Conservation (phyloP, 2,888 invertebrate genomes). For the Autographa gamma region DNA sequence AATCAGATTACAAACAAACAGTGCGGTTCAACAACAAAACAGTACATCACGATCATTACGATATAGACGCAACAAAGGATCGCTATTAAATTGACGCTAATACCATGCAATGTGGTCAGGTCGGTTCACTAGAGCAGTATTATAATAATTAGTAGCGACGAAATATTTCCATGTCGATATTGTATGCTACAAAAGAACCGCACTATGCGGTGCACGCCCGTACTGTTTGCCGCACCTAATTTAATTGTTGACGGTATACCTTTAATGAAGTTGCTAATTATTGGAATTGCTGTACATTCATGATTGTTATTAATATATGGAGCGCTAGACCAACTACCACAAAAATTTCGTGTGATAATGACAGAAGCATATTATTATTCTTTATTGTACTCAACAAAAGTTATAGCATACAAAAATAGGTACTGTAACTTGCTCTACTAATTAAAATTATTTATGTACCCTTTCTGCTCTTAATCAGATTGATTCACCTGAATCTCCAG, state of each 20-base stretch:
- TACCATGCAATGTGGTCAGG: constrained; percentile 15
- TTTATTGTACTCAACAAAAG: background rate
- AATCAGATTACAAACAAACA: constrained; percentile 9
- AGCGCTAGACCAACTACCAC: background rate
- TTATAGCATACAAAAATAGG: background rate
- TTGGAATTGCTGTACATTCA: constrained; percentile 31
- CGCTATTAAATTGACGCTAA: constrained; percentile 33
- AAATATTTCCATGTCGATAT: constrained; percentile 25
- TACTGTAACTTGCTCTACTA: background rate
- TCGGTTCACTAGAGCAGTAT: constrained; percentile 30
- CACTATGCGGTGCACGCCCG: constrained; percentile 49
- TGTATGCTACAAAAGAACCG: constrained; percentile 59
- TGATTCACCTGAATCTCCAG: constrained; percentile 67
- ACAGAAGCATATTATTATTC: background rate
- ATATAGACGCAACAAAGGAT: constrained; percentile 26
- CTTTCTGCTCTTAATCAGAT: constrained; percentile 40
- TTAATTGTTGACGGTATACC: constrained; percentile 54
- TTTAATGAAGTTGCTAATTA: constrained; percentile 52
- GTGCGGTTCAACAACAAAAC: constrained; percentile 13
- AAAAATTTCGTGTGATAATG: too few species aligned
- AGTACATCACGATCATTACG: constrained; percentile 16
- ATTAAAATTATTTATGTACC: background rate
- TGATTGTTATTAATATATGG: background rate
- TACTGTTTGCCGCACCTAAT: constrained; percentile 47
- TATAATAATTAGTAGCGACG: constrained; percentile 43